Base-by-base conservation (phyloP, 2,888 invertebrate species). In the Esperia sulphurella region DNA sequence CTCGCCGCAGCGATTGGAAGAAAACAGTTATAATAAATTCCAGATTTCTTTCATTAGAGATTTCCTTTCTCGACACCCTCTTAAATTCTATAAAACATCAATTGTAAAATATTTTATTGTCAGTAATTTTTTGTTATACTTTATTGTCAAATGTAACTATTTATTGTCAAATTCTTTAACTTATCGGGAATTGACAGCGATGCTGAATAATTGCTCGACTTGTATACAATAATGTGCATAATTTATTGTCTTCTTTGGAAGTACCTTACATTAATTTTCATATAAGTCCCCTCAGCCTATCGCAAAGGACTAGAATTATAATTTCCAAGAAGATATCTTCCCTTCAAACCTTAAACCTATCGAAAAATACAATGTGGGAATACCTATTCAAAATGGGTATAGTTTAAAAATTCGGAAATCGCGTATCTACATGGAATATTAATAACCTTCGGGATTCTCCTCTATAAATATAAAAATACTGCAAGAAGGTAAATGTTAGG, bases 301-400 rank as follows among this genome's bases (percentile, higher is more conserved):
- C 46, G 54, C 43, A n/a, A 41, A 31, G 50, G 51, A 54, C 50
- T 51, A 52, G 41, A 45, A 46, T 44, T 52, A 55, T 55, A 54
- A 57, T 53, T 51, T 49, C 50, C 56, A 56, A 63, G 64, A 68
- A 63, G 68, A 57, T 65, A 63, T 65, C 58, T 58, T 64, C 59
- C 58, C 57, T 62, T 59, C 10, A 67, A 69, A 71, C 57, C 82
- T 79, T 83, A 83, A 65, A 73, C 65, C 81, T 84, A 83, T 82
- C 74, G 71, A 84, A 81, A 83, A 84, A 84, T 84, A 82, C 79
- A 71, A 76, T 72, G 75, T 71, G n/a, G n/a, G 69, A 79, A 47
- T 50, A 44, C 41, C 69, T 71, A 73, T 79, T 75, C 63, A 77
- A 78, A 80, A 75, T 59, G 65, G 74, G 68, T 64, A 62, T 63